Percentiles rank a stretch among this genome's conserved stretches.
phyloP scores from a whole-genome alignment of 2,797 vertebrate species.

The Oreortyx pictus region DNA sequence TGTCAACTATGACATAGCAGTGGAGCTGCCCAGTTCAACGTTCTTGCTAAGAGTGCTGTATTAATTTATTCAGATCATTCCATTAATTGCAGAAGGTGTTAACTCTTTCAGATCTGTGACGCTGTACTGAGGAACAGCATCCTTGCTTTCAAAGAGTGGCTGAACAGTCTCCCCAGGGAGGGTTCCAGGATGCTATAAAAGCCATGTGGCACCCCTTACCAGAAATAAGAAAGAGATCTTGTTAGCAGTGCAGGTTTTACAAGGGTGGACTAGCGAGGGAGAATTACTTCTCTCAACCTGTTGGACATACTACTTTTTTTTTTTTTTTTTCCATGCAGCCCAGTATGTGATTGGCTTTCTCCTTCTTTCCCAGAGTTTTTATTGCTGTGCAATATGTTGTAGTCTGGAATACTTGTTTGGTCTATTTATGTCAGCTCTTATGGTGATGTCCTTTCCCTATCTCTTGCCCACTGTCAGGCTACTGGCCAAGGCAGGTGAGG shows the following conservation, averaged over 20 bases:
- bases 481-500: neutral
- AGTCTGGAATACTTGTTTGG: neutral
- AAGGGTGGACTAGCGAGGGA: neutral
- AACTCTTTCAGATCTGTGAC: neutral
- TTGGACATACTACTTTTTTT: neutral
- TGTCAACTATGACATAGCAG: neutral
- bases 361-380: neutral
- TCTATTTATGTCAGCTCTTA: neutral
- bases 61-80: neutral
- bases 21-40: neutral
- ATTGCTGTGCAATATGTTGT: neutral
- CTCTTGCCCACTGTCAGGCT: neutral
- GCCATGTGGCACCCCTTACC: neutral
- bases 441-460: neutral
- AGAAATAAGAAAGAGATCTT: neutral
- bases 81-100: neutral
- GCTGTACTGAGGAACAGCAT: fast-evolving
- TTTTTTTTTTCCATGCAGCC: too few species aligned
- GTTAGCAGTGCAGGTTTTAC: neutral
- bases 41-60: neutral
- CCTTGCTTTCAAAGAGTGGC: neutral
- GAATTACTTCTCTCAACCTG: neutral
- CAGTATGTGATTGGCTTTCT: neutral
- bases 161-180: neutral
- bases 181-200: neutral